Evolutionary conservation across 2,113 vertebrate genomes (phyloP).

Genomic region (Rattus norvegicus): DNA sequence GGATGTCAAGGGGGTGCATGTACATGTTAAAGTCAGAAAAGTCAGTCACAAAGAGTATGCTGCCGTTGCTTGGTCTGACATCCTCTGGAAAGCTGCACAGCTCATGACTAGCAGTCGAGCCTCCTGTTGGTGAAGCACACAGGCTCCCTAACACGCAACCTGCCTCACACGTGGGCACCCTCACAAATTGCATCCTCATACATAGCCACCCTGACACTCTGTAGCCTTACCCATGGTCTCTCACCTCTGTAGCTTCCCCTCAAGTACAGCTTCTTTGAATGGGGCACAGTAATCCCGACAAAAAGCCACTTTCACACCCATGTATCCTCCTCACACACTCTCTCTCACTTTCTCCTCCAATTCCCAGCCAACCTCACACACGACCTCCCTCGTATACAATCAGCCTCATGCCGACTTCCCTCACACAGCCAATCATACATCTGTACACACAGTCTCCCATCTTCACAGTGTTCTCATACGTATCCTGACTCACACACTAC

Average conservation of each 20-base stretch:
- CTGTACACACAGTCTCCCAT: neutral
- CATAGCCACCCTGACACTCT: neutral
- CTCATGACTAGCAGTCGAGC: neutral
- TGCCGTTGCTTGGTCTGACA: accelerated
- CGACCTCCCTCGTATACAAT: neutral
- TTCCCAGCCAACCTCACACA: neutral
- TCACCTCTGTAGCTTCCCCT: too few relatives aligned
- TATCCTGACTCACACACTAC: neutral
- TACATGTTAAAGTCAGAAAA: neutral
- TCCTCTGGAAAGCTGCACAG: neutral
- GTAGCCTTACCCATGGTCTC: neutral
- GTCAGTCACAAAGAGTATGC: neutral
- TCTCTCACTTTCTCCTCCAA: neutral
- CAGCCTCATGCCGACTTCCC: neutral
- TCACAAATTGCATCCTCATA: neutral
- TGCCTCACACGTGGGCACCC: neutral
- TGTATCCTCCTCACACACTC: neutral
- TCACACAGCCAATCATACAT: neutral
- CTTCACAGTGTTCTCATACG: neutral
- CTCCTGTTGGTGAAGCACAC: neutral
- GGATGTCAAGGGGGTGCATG: neutral
- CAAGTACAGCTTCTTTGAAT: neutral
- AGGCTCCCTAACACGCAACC: neutral
- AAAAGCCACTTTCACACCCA: too few relatives aligned
- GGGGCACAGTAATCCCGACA: neutral